Conservation (phyloP, 2,797 vertebrate genomes). For the Sebastes minor region DNA sequence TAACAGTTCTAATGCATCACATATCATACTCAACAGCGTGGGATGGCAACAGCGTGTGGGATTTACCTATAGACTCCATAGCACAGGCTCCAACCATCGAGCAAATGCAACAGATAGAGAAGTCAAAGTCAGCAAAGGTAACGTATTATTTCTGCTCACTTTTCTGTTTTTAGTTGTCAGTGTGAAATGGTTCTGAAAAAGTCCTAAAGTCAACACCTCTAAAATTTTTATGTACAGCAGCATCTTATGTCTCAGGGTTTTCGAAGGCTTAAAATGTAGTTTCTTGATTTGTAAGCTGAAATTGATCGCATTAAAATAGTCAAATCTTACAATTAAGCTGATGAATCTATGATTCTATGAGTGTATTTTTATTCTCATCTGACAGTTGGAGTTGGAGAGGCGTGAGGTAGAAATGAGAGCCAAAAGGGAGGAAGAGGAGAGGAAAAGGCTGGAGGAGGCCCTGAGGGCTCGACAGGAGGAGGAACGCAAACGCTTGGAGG, state of each 20-base stretch:
- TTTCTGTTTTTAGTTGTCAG: background rate
- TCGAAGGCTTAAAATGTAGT: background rate
- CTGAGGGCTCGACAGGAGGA: conserved; percentile 91
- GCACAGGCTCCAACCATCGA: conserved; percentile 93
- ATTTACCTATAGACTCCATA: conserved; percentile 93
- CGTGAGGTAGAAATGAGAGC: conserved; percentile 93
- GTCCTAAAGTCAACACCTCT: background rate
- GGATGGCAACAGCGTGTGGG: conserved; percentile 98
- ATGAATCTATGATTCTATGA: background rate
- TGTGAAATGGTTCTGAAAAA: background rate
- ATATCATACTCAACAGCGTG: conserved; percentile 82
- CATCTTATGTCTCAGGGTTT: background rate
- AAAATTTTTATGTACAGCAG: background rate
- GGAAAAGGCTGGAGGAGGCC: conserved; percentile 92
- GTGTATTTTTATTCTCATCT: background rate
- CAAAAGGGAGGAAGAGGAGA: conserved; percentile 95
- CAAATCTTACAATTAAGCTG: too few species aligned
- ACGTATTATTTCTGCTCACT: background rate
- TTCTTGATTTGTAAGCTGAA: background rate
- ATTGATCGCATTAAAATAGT: background rate
- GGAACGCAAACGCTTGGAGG: conserved; percentile 86
- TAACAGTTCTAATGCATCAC: background rate
- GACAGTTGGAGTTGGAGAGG: conserved; percentile 93
- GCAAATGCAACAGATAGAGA: conserved; percentile 97
- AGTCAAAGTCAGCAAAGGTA: conserved; percentile 95